Percentiles rank a stretch among this genome's conserved stretches.
These are phyloP conservation scores for Salvelinus sp. DNA, from an alignment of 2,113 vertebrate species.

Conservation along the genomic window DNA sequence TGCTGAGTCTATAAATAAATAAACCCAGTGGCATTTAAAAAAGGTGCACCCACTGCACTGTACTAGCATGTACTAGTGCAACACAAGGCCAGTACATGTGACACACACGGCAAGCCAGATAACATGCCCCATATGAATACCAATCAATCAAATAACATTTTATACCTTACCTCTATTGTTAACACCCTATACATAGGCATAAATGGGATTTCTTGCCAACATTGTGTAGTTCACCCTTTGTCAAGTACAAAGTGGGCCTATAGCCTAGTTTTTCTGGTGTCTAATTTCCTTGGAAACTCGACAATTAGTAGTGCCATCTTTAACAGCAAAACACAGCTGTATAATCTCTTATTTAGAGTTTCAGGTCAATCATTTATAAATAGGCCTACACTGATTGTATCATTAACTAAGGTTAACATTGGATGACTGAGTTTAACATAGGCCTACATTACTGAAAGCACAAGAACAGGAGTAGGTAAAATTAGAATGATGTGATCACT, in stretches of 20 bases:
- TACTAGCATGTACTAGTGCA: constrained; percentile 40
- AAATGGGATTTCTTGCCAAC: too few species aligned
- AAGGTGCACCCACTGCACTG: too few species aligned
- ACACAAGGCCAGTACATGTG: constrained; percentile 55
- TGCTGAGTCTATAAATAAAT: constrained; percentile 67
- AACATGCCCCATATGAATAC: constrained; percentile 14
- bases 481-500: neutral
- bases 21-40: constrained; percentile 43
- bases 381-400: neutral
- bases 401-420: neutral
- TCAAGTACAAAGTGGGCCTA: constrained; percentile 14
- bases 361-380: neutral
- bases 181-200: neutral
- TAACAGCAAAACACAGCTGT: constrained; percentile 9
- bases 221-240: neutral
- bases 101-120: constrained; percentile 29
- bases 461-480: too few species aligned
- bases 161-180: neutral
- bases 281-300: neutral
- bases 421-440: neutral
- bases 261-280: neutral
- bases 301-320: neutral
- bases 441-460: neutral
- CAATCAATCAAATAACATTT: neutral
- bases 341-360: neutral